phyloP scores from a whole-genome alignment of 53 echinoderm and acorn worm species.

The Crossaster papposus region DNA sequence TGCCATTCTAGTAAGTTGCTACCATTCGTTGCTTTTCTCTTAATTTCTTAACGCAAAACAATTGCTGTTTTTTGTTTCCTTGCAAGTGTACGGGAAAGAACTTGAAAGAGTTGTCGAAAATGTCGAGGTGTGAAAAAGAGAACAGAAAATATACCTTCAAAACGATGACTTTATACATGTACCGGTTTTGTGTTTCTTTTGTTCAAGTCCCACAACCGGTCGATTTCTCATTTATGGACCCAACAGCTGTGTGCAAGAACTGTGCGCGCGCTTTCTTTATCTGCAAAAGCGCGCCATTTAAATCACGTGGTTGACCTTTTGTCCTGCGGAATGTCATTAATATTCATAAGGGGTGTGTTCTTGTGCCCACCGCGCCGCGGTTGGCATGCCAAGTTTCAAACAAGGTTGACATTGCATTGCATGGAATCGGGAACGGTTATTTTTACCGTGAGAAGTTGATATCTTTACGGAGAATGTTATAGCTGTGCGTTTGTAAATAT shows the following conservation, averaged over 20 bases:
- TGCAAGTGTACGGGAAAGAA: neutral
- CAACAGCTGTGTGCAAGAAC: neutral
- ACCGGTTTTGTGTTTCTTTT: neutral
- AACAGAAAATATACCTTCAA: conserved; percentile 31
- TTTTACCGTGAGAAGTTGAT: neutral
- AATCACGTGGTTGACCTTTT: conserved; percentile 60
- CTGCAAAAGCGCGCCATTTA: conserved; percentile 65
- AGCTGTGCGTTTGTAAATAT: too few relatives aligned
- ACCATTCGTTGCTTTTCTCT: neutral
- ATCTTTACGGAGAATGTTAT: too few relatives aligned
- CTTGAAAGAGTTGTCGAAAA: neutral
- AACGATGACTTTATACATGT: conserved; percentile 18
- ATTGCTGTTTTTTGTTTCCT: neutral
- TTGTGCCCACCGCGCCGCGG: too few relatives aligned
- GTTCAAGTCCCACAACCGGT: too few relatives aligned
- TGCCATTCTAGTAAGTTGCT: neutral
- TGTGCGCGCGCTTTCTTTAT: conserved; percentile 14
- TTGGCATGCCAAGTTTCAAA: conserved; percentile 58
- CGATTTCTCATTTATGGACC: neutral
- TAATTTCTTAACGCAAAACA: neutral
- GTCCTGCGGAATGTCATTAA: conserved; percentile 57
- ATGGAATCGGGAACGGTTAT: neutral
- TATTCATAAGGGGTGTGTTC: conserved; percentile 59
- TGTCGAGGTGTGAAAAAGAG: conserved; percentile 8
- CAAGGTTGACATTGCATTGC: neutral